Evolutionary conservation across 2,888 invertebrate species (phyloP).

Genomic region (Eucera pruinosa): DNA sequence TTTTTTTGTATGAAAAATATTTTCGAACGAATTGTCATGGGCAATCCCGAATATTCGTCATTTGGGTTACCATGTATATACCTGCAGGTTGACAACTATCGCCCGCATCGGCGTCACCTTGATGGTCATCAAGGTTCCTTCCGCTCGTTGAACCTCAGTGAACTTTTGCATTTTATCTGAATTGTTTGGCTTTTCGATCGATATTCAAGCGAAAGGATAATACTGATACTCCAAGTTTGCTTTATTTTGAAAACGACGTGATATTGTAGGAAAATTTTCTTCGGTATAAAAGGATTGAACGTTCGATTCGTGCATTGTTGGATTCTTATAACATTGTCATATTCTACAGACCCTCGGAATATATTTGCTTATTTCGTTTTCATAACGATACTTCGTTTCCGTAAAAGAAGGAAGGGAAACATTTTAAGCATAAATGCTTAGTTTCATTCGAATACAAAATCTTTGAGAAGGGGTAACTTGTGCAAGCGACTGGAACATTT

Average conservation of each 20-base stretch:
- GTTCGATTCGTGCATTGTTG: too few relatives aligned
- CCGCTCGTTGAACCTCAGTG: conserved; percentile 50
- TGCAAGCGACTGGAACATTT: neutral
- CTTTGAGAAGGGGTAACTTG: neutral
- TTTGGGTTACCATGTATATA: conserved; percentile 7
- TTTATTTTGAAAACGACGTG: neutral
- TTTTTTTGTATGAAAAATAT: neutral
- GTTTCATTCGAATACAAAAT: conserved; percentile 1
- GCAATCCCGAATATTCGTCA: conserved; percentile 4
- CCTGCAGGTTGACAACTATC: conserved; percentile 18
- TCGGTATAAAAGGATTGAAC: too few relatives aligned
- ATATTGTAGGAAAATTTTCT: neutral
- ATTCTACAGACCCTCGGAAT: neutral
- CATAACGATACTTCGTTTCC: neutral
- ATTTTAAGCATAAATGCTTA: conserved; percentile 12
- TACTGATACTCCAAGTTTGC: neutral
- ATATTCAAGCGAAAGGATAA: neutral
- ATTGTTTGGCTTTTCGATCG: neutral
- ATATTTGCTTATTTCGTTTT: neutral
- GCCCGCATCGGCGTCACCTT: conserved; percentile 48
- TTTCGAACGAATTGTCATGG: neutral
- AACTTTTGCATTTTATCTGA: neutral
- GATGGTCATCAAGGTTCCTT: conserved; percentile 38
- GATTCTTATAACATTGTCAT: neutral
- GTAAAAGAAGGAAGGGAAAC: neutral